Percentiles rank a stretch among this genome's conserved stretches.
phyloP scores from a whole-genome alignment of 2,888 invertebrate species.

The Periphyllus acericola region DNA sequence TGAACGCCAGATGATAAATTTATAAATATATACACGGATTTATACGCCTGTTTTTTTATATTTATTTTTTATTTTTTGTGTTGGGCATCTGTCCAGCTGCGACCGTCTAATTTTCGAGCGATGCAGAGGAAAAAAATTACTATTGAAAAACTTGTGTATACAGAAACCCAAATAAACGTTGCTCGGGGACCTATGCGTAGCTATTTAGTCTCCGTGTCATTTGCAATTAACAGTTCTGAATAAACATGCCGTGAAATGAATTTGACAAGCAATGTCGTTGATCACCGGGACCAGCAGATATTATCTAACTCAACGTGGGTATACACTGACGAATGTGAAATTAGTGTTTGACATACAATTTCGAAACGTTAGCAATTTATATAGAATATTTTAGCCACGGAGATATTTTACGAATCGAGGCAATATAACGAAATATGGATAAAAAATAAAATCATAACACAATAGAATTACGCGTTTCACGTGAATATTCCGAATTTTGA shows the following conservation, averaged over 20 bases:
- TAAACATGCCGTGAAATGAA: constrained; percentile 6
- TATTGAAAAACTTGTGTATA: constrained; percentile 19
- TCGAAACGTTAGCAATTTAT: not conserved
- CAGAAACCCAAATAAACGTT: not conserved
- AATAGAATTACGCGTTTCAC: not conserved
- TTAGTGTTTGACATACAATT: not conserved
- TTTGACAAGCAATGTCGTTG: not conserved
- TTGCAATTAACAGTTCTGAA: constrained; percentile 11
- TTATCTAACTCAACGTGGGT: not conserved
- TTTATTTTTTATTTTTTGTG: not conserved
- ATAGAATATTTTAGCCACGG: not conserved
- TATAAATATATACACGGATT: constrained; percentile 37
- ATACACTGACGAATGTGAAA: not conserved
- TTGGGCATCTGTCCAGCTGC: constrained; percentile 51
- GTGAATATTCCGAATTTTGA: not conserved
- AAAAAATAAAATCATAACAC: not conserved
- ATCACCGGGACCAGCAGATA: not conserved
- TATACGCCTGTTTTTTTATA: not conserved
- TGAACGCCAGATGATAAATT: constrained; percentile 57
- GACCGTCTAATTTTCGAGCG: constrained; percentile 6
- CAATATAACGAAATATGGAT: not conserved
- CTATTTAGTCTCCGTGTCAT: not conserved
- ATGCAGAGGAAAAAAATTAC: not conserved
- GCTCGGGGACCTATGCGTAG: not conserved
- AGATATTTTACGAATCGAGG: not conserved